Evolutionary conservation across 2,797 vertebrate genomes (phyloP).

Genomic region (Enteromius thamalakanensis): DNA sequence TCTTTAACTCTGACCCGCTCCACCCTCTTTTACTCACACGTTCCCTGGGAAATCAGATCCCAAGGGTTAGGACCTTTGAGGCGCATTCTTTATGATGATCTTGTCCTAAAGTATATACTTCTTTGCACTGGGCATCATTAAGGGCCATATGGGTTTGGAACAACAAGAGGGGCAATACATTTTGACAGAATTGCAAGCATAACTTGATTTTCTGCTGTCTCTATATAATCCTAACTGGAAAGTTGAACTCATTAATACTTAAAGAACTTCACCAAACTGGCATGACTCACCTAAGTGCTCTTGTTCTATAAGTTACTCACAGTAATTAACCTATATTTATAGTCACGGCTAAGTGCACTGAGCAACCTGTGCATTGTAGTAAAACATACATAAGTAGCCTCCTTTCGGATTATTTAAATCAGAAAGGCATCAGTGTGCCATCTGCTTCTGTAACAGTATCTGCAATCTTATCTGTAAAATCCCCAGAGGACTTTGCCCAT

Average conservation of each 20-base stretch:
- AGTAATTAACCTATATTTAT: neutral
- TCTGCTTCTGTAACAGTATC: slow-evolving; percentile 47
- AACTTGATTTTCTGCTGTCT: neutral
- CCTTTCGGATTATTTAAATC: neutral
- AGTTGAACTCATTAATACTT: neutral
- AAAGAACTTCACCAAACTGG: neutral
- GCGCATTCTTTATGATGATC: neutral
- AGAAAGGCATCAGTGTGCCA: slow-evolving; percentile 18
- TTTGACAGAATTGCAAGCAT: slow-evolving; percentile 1
- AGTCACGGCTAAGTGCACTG: neutral
- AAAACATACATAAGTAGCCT: neutral
- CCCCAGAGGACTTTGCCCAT: slow-evolving; percentile 28
- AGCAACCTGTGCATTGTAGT: neutral
- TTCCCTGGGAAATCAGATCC: slow-evolving; percentile 6
- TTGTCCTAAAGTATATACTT: neutral
- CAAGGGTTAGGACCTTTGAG: neutral
- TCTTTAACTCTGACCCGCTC: slow-evolving; percentile 6
- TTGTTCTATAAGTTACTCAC: neutral
- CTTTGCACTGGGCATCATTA: neutral
- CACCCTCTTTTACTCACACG: neutral
- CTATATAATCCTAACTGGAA: neutral
- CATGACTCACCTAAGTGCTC: neutral
- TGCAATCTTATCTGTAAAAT: slow-evolving; percentile 34
- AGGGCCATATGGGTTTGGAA: neutral
- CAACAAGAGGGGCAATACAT: neutral